Evolutionary conservation across 1,140 invertebrate species (phyloP).

Genomic region (Brachystomella parvula): DNA sequence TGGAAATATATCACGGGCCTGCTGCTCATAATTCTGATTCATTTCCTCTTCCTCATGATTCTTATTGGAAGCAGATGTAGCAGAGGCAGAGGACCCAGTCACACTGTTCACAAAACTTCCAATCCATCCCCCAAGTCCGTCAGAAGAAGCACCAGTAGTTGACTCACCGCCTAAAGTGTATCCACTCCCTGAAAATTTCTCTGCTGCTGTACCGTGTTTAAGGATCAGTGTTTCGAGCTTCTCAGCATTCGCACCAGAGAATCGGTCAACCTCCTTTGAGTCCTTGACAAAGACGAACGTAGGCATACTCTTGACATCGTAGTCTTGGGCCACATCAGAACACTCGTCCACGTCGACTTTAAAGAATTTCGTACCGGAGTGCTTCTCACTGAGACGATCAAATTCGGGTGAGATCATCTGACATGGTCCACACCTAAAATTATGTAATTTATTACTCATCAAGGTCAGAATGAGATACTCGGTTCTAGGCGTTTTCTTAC

Average conservation of each 20-base stretch:
- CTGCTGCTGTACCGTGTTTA: background rate
- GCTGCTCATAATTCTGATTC: background rate
- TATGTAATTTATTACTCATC: background rate
- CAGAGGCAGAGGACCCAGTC: background rate
- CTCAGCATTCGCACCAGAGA: background rate
- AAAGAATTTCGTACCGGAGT: conserved; percentile 14
- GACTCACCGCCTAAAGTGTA: background rate
- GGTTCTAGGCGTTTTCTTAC: background rate
- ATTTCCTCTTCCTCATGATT: background rate
- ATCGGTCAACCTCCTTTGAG: background rate
- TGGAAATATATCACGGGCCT: background rate
- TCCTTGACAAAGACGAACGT: conserved; percentile 44
- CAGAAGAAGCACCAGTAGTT: background rate
- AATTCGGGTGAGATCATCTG: background rate
- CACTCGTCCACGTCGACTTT: conserved; percentile 47
- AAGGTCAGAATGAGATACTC: background rate
- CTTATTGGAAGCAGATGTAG: background rate
- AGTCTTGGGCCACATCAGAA: conserved; percentile 44
- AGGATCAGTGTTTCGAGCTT: background rate
- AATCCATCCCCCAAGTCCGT: background rate
- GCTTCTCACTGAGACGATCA: conserved; percentile 3
- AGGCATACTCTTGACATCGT: conserved; percentile 46
- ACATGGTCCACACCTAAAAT: conserved; percentile 14
- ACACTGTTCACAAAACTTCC: background rate
- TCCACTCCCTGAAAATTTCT: background rate